phyloP scores from a whole-genome alignment of 1,140 invertebrate genomes.

The Neodiprion lecontei region DNA sequence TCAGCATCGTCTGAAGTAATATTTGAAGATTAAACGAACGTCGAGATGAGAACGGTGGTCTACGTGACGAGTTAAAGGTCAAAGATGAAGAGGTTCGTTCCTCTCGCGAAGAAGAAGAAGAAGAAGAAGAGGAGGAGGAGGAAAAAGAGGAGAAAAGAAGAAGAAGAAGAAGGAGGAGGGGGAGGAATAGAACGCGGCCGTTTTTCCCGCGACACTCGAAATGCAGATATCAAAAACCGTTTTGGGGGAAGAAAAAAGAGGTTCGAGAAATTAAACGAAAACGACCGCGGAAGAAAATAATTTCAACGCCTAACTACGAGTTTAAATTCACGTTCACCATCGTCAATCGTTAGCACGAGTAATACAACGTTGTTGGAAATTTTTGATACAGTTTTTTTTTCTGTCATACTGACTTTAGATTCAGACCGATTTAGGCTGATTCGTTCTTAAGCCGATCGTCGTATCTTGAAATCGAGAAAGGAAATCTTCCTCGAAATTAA shows the following conservation, averaged over 20 bases:
- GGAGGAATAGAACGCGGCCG: conserved; percentile 20
- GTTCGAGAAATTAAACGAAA: not conserved
- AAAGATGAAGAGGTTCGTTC: not conserved
- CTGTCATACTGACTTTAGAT: no score
- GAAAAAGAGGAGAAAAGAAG: not conserved
- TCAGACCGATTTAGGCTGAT: no score
- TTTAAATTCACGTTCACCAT: no score
- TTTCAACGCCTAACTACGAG: no score
- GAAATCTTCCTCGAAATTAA: no score
- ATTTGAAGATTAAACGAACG: not conserved
- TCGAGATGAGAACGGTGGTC: not conserved
- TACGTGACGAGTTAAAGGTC: conserved; percentile 14
- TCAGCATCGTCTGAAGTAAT: not conserved
- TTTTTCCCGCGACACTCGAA: no score
- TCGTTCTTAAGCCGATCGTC: no score
- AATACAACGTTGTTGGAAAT: no score
- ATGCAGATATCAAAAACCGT: no score
- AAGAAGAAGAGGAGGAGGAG: not conserved
- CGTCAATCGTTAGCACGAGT: no score
- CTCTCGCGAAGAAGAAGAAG: not conserved
- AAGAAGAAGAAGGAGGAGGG: conserved; percentile 9
- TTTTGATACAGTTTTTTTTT: no score
- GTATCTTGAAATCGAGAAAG: no score
- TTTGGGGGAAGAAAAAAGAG: not conserved
- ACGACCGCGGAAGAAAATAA: not conserved